These are phyloP conservation scores for Fistularia commersonii DNA, from an alignment of 2,797 vertebrate genomes.

Conservation along the genomic window DNA sequence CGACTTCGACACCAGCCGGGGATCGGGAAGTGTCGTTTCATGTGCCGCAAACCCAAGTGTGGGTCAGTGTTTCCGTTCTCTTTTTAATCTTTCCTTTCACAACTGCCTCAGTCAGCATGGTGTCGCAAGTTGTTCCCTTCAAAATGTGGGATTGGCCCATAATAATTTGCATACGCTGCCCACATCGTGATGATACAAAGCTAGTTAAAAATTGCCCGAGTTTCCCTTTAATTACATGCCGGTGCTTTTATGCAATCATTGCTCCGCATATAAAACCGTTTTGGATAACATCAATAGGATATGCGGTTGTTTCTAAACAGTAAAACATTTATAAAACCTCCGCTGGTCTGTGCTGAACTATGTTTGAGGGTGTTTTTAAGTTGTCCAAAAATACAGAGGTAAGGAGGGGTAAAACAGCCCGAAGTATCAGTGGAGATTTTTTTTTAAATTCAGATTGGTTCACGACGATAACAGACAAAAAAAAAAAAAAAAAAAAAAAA, in stretches of 20 bases:
- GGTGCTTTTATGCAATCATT: constrained; percentile 7
- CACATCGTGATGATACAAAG: too few relatives aligned
- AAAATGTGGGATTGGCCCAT: too few relatives aligned
- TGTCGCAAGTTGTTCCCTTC: too few relatives aligned
- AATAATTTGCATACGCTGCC: too few relatives aligned
- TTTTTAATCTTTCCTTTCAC: too few relatives aligned
- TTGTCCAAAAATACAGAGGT: constrained; percentile 29
- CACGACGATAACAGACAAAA: constrained; percentile 8
- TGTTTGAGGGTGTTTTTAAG: constrained; percentile 34
- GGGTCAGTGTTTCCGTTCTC: too few relatives aligned
- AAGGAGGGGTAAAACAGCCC: constrained; percentile 33
- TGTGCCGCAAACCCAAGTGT: too few relatives aligned
- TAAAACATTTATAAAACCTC: constrained; percentile 3
- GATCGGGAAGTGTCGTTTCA: too few relatives aligned
- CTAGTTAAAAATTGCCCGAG: too few relatives aligned
- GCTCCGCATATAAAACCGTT: constrained; percentile 1
- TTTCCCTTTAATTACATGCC: not conserved
- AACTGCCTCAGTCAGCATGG: too few relatives aligned
- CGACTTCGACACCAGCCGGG: too few relatives aligned
- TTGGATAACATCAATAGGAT: constrained; percentile 5
- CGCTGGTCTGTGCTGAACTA: constrained; percentile 13
- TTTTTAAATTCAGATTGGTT: constrained; percentile 34
- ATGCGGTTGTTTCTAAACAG: constrained; percentile 8
- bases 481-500: constrained; percentile 25
- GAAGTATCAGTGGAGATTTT: constrained; percentile 31